Evolutionary conservation across 2,888 invertebrate species (phyloP).

Genomic region (Idaea dimidiata): DNA sequence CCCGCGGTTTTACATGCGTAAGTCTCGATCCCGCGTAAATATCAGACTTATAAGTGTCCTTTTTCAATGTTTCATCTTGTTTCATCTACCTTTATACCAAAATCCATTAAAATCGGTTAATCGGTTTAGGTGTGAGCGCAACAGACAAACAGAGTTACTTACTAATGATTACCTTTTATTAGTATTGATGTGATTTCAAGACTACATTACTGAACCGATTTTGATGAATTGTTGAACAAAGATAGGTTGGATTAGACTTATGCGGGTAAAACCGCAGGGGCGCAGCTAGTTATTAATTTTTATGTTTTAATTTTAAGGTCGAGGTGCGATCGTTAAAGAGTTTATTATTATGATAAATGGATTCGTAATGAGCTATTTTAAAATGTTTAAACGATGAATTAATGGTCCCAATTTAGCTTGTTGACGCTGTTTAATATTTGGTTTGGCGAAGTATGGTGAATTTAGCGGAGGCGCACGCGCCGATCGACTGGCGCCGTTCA

Average conservation of each 20-base stretch:
- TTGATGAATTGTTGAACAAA: too few species aligned
- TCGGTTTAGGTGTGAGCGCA: too few species aligned
- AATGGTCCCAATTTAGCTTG: not conserved
- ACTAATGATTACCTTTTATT: too few species aligned
- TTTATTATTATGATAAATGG: not conserved
- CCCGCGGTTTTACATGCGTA: too few species aligned
- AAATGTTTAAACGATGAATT: not conserved
- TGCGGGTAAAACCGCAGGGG: not conserved
- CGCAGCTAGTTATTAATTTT: not conserved
- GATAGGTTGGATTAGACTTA: constrained; percentile 8
- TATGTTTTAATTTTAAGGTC: not conserved
- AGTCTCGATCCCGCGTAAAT: too few species aligned
- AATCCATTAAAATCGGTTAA: too few species aligned
- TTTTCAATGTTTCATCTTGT: too few species aligned
- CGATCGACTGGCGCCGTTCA: not conserved
- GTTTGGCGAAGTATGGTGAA: not conserved
- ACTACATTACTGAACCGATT: too few species aligned
- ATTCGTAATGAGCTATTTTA: not conserved
- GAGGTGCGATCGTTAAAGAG: not conserved
- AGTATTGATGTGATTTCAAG: too few species aligned
- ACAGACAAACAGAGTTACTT: too few species aligned
- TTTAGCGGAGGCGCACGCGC: not conserved
- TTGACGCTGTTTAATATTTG: not conserved
- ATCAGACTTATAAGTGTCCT: too few species aligned
- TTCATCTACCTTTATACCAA: too few species aligned